Conservation (phyloP, 2,888 invertebrate genomes). For the Eueremaeus valkanovi region DNA sequence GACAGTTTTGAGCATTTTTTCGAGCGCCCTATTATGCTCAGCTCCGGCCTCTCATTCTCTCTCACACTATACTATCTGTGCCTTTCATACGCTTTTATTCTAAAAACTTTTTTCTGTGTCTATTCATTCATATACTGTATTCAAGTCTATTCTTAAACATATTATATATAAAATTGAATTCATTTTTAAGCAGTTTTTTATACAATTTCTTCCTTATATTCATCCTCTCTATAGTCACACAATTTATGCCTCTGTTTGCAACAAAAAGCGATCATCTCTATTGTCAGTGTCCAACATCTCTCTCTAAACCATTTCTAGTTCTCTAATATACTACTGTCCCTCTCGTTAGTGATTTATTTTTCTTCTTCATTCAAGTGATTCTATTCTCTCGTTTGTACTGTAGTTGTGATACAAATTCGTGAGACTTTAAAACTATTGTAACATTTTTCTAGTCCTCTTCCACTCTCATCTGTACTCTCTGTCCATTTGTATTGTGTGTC, state of each 20-base stretch:
- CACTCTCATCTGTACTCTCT: not conserved
- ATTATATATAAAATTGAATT: not conserved
- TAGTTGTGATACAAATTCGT: constrained; percentile 16
- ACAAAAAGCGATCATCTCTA: constrained; percentile 6
- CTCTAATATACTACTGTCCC: not conserved
- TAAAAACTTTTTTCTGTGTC: not conserved
- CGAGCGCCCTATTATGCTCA: constrained; percentile 3
- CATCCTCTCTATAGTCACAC: not conserved
- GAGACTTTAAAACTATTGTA: constrained; percentile 10
- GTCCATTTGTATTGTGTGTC: not conserved
- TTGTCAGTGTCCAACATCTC: constrained; percentile 28
- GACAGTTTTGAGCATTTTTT: constrained; percentile 29
- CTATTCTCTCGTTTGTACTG: not conserved
- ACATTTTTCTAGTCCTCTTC: not conserved
- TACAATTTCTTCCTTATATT: not conserved
- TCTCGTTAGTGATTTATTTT: constrained; percentile 31
- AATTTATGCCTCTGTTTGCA: constrained; percentile 32
- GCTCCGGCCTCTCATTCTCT: constrained; percentile 10
- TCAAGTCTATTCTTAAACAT: not conserved
- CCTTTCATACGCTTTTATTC: not conserved
- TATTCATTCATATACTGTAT: not conserved
- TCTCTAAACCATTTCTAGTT: not conserved
- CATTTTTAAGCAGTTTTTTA: constrained; percentile 1
- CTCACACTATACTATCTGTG: not conserved
- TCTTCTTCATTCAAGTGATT: not conserved